A percentile compares a stretch with the other conserved stretches of the same genome.
phyloP scores from a whole-genome alignment of 1,140 invertebrate genomes.

The Tetramorium alpestre region DNA sequence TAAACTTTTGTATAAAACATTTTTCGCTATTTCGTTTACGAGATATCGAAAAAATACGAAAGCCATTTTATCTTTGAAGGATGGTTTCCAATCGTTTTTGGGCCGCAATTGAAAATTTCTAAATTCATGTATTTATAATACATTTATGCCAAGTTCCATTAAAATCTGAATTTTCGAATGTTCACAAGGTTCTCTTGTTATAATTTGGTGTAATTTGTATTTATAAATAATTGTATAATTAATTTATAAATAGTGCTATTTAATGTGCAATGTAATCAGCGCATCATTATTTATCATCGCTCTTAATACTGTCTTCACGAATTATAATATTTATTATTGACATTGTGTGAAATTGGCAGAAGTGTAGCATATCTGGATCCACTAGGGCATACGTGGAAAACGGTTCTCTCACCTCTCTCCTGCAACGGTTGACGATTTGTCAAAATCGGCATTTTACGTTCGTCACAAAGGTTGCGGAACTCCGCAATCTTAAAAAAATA shows the following conservation, averaged over 20 bases:
- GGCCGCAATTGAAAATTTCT: too few relatives aligned
- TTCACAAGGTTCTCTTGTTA: too few relatives aligned
- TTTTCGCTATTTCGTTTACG: too few relatives aligned
- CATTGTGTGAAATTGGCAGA: conserved; percentile 81
- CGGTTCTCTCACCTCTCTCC: conserved; percentile 74
- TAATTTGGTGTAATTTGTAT: neutral
- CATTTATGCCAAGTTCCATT: too few relatives aligned
- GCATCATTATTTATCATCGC: neutral
- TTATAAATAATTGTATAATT: neutral
- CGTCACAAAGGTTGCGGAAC: conserved; percentile 83
- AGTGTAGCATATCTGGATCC: conserved; percentile 84
- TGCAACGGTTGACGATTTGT: conserved; percentile 82
- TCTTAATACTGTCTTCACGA: neutral
- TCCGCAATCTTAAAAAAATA: conserved; percentile 85
- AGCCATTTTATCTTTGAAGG: too few relatives aligned
- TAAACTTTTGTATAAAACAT: too few relatives aligned
- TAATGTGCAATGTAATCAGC: neutral
- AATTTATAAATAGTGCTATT: neutral
- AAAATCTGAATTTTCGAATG: too few relatives aligned
- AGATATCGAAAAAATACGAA: too few relatives aligned
- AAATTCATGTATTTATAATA: too few relatives aligned
- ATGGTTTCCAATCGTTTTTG: too few relatives aligned
- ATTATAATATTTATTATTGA: neutral
- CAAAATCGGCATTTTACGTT: conserved; percentile 80
- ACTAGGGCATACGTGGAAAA: conserved; percentile 84